A percentile compares a stretch with the other conserved stretches of the same genome.
These are phyloP conservation scores for Ceryle rudis DNA, from an alignment of 2,797 vertebrate genomes.

Conservation along the genomic window DNA sequence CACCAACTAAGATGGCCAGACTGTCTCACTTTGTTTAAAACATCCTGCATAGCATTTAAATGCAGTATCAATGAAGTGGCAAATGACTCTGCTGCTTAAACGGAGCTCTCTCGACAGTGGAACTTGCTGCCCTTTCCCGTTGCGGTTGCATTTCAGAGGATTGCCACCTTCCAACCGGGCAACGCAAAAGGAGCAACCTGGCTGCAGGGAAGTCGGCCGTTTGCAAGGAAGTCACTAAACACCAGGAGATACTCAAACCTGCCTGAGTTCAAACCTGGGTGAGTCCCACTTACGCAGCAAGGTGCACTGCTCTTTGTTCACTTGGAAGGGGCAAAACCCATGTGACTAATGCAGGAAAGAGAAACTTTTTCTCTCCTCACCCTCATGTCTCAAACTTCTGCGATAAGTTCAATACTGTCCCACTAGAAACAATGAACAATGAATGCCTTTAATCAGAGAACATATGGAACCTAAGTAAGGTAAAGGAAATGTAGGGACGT, in stretches of 20 bases:
- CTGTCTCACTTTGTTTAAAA: not conserved
- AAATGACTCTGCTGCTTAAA: not conserved
- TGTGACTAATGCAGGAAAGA: not conserved
- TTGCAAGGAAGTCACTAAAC: not conserved
- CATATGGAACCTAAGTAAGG: not conserved
- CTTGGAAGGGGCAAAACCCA: not conserved
- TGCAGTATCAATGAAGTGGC: not conserved
- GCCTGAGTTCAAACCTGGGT: not conserved
- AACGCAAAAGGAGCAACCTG: not conserved
- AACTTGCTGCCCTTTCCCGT: not conserved
- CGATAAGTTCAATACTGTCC: not conserved
- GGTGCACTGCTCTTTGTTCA: fast-evolving
- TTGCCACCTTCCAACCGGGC: not conserved
- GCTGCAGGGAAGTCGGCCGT: not conserved
- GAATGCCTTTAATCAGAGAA: not conserved
- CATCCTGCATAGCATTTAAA: not conserved
- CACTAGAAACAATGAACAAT: not conserved
- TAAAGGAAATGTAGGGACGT: not conserved
- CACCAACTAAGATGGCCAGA: not conserved
- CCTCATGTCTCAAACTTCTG: not conserved
- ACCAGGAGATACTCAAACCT: not conserved
- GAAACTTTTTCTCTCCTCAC: not conserved
- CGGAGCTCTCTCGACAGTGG: not conserved
- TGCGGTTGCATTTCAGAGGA: not conserved
- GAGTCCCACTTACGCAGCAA: not conserved